Percentiles rank a stretch among this genome's conserved stretches.
Conservation (phyloP, 2,113 vertebrate species). For the Phyllopteryx taeniolatus region DNA sequence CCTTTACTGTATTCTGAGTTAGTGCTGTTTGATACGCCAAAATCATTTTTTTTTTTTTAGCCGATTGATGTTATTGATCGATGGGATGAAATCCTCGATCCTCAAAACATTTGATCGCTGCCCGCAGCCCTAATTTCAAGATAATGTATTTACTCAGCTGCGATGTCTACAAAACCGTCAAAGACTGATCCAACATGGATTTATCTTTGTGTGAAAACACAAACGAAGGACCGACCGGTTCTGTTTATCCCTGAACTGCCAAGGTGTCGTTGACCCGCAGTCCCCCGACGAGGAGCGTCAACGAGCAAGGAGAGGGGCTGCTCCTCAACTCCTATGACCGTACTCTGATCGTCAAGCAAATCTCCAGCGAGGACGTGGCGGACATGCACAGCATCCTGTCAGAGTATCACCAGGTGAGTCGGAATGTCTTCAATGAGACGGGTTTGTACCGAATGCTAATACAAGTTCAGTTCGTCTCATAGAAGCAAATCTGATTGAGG, state of each 20-base stretch:
- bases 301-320: constrained; percentile 77
- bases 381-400: constrained; percentile 90
- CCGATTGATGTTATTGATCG: too few relatives aligned
- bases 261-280: constrained; percentile 86
- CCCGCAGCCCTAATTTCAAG: too few relatives aligned
- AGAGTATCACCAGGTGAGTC: constrained; percentile 88
- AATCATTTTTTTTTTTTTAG: too few relatives aligned
- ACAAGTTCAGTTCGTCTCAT: too few relatives aligned
- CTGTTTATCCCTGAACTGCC: not conserved
- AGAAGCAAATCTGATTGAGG: too few relatives aligned
- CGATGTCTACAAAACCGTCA: too few relatives aligned
- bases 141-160: too few relatives aligned
- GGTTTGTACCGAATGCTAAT: not conserved
- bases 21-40: too few relatives aligned
- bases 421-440: too few relatives aligned
- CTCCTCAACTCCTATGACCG: constrained; percentile 86
- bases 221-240: not conserved
- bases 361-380: constrained; percentile 89
- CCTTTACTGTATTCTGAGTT: too few relatives aligned
- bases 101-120: too few relatives aligned
- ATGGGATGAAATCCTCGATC: too few relatives aligned
- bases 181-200: not conserved
- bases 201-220: not conserved
- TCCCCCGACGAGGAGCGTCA: constrained; percentile 74
- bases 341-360: constrained; percentile 87